phyloP scores from a whole-genome alignment of 2,113 vertebrate genomes.

The Mohoua ochrocephala region DNA sequence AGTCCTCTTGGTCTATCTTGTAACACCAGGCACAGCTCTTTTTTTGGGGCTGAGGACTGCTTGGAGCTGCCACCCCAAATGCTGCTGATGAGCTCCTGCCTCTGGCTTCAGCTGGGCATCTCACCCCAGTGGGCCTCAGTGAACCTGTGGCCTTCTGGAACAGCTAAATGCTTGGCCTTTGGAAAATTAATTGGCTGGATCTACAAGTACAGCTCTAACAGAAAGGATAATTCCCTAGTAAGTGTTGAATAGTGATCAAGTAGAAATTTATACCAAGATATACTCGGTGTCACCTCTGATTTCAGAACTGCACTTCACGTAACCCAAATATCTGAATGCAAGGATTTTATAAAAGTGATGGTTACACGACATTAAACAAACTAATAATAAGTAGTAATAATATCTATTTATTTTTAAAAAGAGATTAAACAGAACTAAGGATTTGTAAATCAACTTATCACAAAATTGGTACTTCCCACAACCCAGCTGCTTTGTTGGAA shows the following conservation, averaged over 20 bases:
- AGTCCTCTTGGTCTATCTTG: neutral
- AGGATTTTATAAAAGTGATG: neutral
- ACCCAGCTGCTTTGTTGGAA: neutral
- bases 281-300: neutral
- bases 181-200: neutral
- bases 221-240: neutral
- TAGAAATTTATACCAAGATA: neutral
- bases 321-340: neutral
- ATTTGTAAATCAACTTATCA: neutral
- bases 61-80: neutral
- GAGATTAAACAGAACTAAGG: neutral
- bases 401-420: neutral
- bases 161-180: neutral
- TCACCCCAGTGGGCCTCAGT: neutral
- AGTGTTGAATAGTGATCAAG: neutral
- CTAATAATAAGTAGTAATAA: neutral
- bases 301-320: neutral
- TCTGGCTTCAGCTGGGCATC: neutral
- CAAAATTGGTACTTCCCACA: neutral
- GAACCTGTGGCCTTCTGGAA: neutral
- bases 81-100: neutral
- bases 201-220: neutral
- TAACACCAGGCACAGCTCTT: neutral
- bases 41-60: rapidly evolving
- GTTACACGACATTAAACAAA: neutral